Base-by-base conservation (phyloP, 2,797 vertebrate genomes). In the Remorina albescens region DNA sequence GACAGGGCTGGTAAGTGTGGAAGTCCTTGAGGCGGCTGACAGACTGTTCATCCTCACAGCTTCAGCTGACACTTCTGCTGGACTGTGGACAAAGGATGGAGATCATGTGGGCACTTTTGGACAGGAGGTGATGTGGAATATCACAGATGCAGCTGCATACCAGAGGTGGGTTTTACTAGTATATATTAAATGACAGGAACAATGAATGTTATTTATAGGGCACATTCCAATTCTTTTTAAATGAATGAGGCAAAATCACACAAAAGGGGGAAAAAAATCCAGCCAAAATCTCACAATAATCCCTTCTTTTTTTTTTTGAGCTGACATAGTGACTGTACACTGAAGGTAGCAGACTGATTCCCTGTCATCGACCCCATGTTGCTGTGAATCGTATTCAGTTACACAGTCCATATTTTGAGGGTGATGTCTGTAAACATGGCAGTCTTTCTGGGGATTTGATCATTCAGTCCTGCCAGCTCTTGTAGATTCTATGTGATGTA, bases 21-120 rank as follows among this genome's bases (percentile, higher is more conserved):
- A 93, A 3, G 60, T 90, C 59, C 67, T 93, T 3, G 68, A 85
- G 39, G 60, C 82, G 23, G 78, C 64, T 4, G 76, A 85, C 6
- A 60, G 76, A 9, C 55, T 83, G 25, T 81, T 91, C 47, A 5
- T 93, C 36, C 34, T 89, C 70, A 85, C 83, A 8, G 79, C 83
- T 34, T 92, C 91, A 0, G 74, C 65, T 2, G 81, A 93, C 26
- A 87, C 79, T 49, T 87, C 76, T 1, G 85, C 84, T 74, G 82
- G 86, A 28, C 81, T 91, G 28, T 94, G 93, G 92, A 88, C 85
- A 0, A 6, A 12, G 6, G 82, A 88, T 0, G 90, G 89, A 6
- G 64, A 51, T 41, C 76, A 49, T 7, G 83, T 91, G 64, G 93
- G 89, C 8, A 67, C 41, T 18, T 94, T 92, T 64, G 91, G 88